Percentiles rank a stretch among this genome's conserved stretches.
phyloP scores from a whole-genome alignment of 2,113 vertebrate genomes.

The Ceratotherium simum region DNA sequence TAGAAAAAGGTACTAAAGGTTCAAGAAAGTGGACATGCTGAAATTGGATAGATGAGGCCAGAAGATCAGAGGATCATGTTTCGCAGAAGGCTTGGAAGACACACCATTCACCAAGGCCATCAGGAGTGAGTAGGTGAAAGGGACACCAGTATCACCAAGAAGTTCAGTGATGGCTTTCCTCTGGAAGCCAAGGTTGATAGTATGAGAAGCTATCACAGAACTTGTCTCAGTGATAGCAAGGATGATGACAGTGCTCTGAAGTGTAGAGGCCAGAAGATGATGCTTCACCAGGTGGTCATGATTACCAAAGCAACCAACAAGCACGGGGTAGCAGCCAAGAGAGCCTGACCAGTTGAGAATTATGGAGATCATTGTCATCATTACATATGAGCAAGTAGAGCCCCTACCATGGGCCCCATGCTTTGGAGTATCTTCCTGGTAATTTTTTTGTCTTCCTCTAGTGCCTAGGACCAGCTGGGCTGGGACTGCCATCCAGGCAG shows the following conservation, averaged over 20 bases:
- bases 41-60: background rate
- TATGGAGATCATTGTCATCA: background rate
- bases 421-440: background rate
- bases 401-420: background rate
- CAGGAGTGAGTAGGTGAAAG: background rate
- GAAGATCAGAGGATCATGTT: background rate
- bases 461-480: background rate
- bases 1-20: background rate
- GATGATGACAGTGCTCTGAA: background rate
- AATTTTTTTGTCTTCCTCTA: background rate
- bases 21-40: background rate
- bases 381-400: background rate
- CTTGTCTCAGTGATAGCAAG: background rate
- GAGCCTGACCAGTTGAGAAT: background rate
- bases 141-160: background rate
- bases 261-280: background rate
- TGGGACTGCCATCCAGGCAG: background rate
- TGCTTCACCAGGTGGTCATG: background rate
- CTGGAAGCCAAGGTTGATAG: background rate
- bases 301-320: background rate
- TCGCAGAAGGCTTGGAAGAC: background rate
- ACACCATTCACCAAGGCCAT: background rate
- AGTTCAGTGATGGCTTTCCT: background rate
- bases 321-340: background rate
- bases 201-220: background rate